Evolutionary conservation across 2,888 invertebrate species (phyloP).

Genomic region (Mayetiola destructor): DNA sequence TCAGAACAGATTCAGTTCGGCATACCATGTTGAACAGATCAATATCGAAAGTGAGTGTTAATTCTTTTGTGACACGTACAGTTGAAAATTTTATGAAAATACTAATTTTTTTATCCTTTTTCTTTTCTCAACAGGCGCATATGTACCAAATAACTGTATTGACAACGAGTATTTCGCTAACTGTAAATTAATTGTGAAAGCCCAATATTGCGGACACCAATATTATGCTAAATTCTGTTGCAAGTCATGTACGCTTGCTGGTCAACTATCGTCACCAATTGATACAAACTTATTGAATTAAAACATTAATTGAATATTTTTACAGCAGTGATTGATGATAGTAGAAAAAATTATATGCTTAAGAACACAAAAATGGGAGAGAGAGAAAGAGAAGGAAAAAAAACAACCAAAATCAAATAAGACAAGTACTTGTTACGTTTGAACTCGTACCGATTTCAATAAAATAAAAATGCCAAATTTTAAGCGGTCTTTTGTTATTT

Average conservation of each 20-base stretch:
- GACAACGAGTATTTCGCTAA: conserved; percentile 83
- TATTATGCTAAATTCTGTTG: conserved; percentile 93
- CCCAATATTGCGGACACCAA: conserved; percentile 68
- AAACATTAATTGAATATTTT: neutral
- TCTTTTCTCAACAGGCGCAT: conserved; percentile 43
- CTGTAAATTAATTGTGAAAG: conserved; percentile 74
- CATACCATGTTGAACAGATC: conserved; percentile 49
- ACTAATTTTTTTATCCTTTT: neutral
- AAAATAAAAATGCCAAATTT: no score
- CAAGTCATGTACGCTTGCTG: conserved; percentile 77
- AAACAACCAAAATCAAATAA: no score
- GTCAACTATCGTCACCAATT: conserved; percentile 40
- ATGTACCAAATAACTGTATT: conserved; percentile 64
- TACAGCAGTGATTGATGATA: no score
- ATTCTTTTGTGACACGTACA: neutral
- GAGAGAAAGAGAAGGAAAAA: no score
- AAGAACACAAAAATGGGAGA: no score
- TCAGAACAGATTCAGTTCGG: conserved; percentile 53
- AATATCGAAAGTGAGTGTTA: conserved; percentile 56
- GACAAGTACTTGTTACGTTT: no score
- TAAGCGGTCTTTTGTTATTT: no score
- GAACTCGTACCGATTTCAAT: no score
- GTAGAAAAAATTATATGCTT: no score
- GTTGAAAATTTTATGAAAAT: neutral
- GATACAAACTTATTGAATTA: neutral